phyloP scores from a whole-genome alignment of 2,888 invertebrate genomes.

The Ommatoiulus sabulosus region DNA sequence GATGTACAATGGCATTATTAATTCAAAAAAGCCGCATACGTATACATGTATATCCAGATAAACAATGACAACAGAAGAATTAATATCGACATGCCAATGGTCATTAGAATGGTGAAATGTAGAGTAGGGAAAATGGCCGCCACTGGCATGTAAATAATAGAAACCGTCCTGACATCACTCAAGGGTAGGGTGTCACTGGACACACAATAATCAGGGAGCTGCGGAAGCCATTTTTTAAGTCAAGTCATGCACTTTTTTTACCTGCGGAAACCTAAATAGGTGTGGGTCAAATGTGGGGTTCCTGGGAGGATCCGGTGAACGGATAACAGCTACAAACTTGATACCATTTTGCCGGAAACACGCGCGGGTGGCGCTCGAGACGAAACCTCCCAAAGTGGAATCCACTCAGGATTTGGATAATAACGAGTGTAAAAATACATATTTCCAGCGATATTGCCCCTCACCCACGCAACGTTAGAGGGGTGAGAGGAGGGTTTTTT shows the following conservation, averaged over 20 bases:
- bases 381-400: neutral
- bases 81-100: neutral
- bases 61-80: neutral
- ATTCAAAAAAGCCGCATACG: neutral
- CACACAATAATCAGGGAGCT: constrained; percentile 34
- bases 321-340: constrained; percentile 23
- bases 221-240: constrained; percentile 34
- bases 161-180: constrained; percentile 6
- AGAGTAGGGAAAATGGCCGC: constrained; percentile 13
- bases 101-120: neutral
- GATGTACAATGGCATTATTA: neutral
- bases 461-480: constrained; percentile 19
- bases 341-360: constrained; percentile 28
- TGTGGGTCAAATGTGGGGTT: constrained; percentile 18
- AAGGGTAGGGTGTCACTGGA: constrained; percentile 34
- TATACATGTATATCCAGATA: neutral
- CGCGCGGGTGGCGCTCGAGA: neutral
- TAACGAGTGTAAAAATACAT: constrained; percentile 26
- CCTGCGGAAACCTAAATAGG: constrained; percentile 34
- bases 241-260: constrained; percentile 21
- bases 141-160: neutral
- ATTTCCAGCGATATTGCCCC: neutral
- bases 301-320: constrained; percentile 33
- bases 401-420: constrained; percentile 34
- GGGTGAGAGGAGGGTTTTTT: neutral